Conservation (phyloP, 2,113 vertebrate species). For the Phrynosoma platyrhinos region DNA sequence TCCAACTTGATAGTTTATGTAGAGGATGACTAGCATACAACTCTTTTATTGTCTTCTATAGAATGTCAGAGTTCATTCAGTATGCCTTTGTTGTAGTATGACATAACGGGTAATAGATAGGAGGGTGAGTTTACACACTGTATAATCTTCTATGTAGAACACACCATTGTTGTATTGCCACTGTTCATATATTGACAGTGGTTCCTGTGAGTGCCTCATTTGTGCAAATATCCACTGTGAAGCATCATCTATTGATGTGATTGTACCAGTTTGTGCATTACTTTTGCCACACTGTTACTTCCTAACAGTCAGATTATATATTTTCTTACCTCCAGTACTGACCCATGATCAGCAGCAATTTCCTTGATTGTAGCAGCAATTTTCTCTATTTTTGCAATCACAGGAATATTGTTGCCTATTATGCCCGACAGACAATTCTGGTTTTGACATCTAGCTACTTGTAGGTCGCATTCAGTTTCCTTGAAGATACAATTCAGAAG, state of each 20-base stretch:
- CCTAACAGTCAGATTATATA: not conserved
- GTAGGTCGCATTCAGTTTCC: no score
- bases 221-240: not conserved
- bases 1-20: no score
- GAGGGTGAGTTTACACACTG: not conserved
- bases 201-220: not conserved
- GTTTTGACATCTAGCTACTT: not conserved
- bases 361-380: not conserved
- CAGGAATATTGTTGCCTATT: not conserved
- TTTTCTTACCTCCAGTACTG: not conserved
- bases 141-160: not conserved
- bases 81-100: not conserved
- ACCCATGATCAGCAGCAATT: not conserved
- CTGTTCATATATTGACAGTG: not conserved
- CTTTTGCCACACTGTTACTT: not conserved
- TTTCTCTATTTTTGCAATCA: not conserved
- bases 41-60: no score
- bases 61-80: not conserved
- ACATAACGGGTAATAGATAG: not conserved
- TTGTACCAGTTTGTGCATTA: not conserved
- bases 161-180: not conserved
- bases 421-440: not conserved
- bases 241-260: not conserved
- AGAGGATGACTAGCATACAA: no score
- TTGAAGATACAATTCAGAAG: not conserved